phyloP scores from a whole-genome alignment of 2,888 invertebrate species.

The Pyrgus malvae region DNA sequence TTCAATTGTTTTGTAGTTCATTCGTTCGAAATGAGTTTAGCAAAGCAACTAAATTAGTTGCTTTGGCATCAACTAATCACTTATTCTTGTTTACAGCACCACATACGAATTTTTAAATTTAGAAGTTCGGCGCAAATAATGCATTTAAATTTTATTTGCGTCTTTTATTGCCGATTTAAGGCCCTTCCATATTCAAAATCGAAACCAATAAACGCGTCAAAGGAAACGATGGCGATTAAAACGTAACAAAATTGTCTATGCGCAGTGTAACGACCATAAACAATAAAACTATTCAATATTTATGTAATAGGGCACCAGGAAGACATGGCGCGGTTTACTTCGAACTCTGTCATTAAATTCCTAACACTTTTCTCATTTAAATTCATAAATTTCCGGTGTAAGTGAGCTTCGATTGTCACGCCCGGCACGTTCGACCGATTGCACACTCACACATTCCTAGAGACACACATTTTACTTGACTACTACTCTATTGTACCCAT shows the following conservation, averaged over 20 bases:
- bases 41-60: too few species aligned
- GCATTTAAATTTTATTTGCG: not conserved
- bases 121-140: not conserved
- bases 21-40: not conserved
- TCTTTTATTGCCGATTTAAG: not conserved
- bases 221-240: constrained; percentile 38
- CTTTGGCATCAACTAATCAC: too few species aligned
- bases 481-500: not conserved
- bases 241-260: constrained; percentile 46
- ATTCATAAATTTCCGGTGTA: constrained; percentile 81
- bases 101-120: too few species aligned
- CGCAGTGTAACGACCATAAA: constrained; percentile 47
- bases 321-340: constrained; percentile 55
- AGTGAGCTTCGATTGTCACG: constrained; percentile 61
- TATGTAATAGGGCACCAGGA: constrained; percentile 61
- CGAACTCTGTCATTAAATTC: constrained; percentile 76
- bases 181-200: constrained; percentile 6
- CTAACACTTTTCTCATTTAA: constrained; percentile 80
- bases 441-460: constrained; percentile 57
- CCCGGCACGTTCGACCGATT: constrained; percentile 72
- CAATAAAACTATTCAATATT: constrained; percentile 66
- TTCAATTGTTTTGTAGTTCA: not conserved
- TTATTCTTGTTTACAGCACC: too few species aligned
- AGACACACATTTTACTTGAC: constrained; percentile 48
- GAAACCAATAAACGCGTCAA: constrained; percentile 6